phyloP scores from a whole-genome alignment of 2,113 vertebrate genomes.

The Romanogobio albipinnatus region DNA sequence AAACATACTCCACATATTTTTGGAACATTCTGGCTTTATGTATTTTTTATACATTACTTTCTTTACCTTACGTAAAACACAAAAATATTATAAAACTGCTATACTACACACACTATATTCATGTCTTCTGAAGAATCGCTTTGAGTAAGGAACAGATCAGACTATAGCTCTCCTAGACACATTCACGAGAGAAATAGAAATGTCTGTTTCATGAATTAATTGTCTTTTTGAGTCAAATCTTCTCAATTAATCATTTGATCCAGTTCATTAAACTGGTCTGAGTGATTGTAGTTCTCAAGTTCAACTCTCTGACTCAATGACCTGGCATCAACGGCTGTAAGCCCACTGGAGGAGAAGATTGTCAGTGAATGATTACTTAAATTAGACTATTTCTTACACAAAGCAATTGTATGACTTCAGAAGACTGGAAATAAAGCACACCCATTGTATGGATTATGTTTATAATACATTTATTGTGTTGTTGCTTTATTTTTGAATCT shows the following conservation, averaged over 20 bases:
- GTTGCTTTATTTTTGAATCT: background rate
- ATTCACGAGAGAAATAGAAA: background rate
- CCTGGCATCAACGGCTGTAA: background rate
- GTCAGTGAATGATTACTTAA: conserved; percentile 6
- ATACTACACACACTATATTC: background rate
- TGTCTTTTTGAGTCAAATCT: background rate
- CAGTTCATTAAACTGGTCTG: conserved; percentile 1
- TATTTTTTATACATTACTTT: background rate
- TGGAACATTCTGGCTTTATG: background rate
- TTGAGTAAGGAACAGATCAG: background rate
- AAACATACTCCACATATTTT: background rate
- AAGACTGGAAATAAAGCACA: background rate
- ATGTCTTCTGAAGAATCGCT: background rate
- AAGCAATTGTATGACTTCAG: background rate
- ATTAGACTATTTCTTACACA: background rate
- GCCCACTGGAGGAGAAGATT: background rate
- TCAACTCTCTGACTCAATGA: background rate
- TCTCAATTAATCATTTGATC: background rate
- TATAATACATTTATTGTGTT: background rate
- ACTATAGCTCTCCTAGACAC: background rate
- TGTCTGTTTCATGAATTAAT: background rate
- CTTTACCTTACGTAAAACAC: background rate
- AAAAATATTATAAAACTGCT: background rate
- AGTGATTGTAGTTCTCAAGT: background rate
- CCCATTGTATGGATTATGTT: background rate